A percentile compares a stretch with the other conserved stretches of the same genome.
Conservation (phyloP, 2,888 invertebrate species). For the Diaphora mendica region DNA sequence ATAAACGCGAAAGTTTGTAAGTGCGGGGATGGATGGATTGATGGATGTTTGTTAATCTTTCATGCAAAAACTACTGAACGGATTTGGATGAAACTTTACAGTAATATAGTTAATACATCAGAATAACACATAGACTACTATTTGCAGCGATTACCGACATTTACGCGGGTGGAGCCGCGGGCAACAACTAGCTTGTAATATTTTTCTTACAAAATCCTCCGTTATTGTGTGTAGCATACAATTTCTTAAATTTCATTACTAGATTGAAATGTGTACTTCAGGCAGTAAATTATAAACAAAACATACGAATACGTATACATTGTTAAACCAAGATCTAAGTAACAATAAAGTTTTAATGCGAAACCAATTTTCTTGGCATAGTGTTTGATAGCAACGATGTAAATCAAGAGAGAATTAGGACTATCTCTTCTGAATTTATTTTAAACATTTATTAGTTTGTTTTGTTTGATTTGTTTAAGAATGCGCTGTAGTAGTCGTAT, state of each 20-base stretch:
- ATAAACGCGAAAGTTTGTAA: too few species aligned
- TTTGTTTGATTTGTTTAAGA: slow-evolving; percentile 1
- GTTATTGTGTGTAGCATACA: background rate
- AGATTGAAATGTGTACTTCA: background rate
- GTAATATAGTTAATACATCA: too few species aligned
- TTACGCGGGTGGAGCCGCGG: too few species aligned
- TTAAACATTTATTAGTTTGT: slow-evolving; percentile 4
- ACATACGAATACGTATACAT: slow-evolving; percentile 24
- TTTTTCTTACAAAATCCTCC: background rate
- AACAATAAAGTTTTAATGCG: slow-evolving; percentile 49
- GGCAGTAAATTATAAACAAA: slow-evolving; percentile 1
- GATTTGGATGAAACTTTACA: too few species aligned
- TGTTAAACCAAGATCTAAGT: slow-evolving; percentile 35
- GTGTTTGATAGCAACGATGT: slow-evolving; percentile 42
- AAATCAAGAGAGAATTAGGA: slow-evolving; percentile 38
- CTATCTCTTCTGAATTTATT: slow-evolving; percentile 22
- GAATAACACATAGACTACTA: too few species aligned
- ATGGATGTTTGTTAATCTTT: too few species aligned
- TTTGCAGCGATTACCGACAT: too few species aligned
- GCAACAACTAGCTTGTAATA: too few species aligned
- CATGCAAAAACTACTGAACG: too few species aligned
- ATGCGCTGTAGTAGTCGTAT: background rate
- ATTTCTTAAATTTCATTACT: background rate
- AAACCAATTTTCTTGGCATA: slow-evolving; percentile 42
- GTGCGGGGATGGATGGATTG: too few species aligned